Evolutionary conservation across 1,140 invertebrate species (phyloP).

Genomic region (Scaptodrosophila lebanonensis): DNA sequence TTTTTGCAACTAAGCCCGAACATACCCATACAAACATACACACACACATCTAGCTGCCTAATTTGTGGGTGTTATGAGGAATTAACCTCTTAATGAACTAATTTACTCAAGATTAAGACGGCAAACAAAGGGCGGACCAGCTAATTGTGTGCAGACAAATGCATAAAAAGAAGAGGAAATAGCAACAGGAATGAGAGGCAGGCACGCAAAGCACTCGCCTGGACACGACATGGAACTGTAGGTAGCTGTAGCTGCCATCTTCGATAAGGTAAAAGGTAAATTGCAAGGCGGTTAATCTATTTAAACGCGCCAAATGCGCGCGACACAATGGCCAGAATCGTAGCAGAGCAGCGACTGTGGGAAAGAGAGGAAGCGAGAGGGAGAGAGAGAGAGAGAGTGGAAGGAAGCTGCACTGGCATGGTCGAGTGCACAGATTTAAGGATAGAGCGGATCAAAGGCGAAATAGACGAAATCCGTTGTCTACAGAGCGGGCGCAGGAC

Average conservation of each 20-base stretch:
- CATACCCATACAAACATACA: background rate
- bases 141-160: constrained; percentile 48
- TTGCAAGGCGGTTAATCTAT: constrained; percentile 77
- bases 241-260: constrained; percentile 22
- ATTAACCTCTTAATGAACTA: constrained; percentile 77
- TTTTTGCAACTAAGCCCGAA: background rate
- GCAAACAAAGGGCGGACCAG: constrained; percentile 66
- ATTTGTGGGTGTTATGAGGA: constrained; percentile 76
- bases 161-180: constrained; percentile 22
- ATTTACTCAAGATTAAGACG: constrained; percentile 75
- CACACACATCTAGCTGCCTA: constrained; percentile 20
- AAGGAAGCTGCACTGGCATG: constrained; percentile 25
- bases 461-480: constrained; percentile 53
- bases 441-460: constrained; percentile 65
- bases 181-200: background rate
- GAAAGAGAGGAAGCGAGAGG: background rate
- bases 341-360: constrained; percentile 33
- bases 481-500: constrained; percentile 38
- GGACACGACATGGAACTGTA: background rate
- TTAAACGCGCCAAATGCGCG: constrained; percentile 76
- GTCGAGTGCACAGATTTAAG: constrained; percentile 73
- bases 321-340: constrained; percentile 57
- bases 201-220: constrained; percentile 25
- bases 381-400: background rate
- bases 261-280: constrained; percentile 62